These are phyloP conservation scores for Scaptomyza hsui DNA, from an alignment of 1,140 invertebrate species.

Conservation along the genomic window DNA sequence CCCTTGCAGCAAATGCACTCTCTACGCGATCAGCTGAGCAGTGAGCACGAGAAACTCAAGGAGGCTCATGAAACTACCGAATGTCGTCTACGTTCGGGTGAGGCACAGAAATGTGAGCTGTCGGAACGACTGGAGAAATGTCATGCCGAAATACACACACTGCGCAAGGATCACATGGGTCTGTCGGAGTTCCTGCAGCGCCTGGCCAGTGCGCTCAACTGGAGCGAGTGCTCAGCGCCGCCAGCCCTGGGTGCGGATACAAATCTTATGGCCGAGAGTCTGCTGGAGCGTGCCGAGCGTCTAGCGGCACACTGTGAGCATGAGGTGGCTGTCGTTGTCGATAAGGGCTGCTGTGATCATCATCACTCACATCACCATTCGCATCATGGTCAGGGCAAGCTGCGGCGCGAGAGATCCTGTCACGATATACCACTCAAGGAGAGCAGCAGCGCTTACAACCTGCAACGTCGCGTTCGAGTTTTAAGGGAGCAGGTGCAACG, in stretches of 20 bases:
- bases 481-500: constrained; percentile 95
- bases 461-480: constrained; percentile 91
- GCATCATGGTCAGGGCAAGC: constrained; percentile 82
- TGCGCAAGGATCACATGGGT: constrained; percentile 78
- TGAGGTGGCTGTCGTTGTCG: constrained; percentile 37
- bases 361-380: constrained; percentile 35
- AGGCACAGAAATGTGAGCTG: constrained; percentile 88
- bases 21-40: constrained; percentile 88
- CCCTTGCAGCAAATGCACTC: constrained; percentile 88
- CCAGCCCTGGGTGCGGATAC: constrained; percentile 89
- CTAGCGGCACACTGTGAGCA: constrained; percentile 88
- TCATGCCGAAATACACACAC: constrained; percentile 88
- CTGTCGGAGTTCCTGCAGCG: constrained; percentile 85
- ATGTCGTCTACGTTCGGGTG: constrained; percentile 87
- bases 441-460: constrained; percentile 93
- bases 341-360: constrained; percentile 64
- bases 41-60: constrained; percentile 87
- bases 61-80: constrained; percentile 87
- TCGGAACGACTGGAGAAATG: constrained; percentile 89
- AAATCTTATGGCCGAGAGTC: constrained; percentile 91
- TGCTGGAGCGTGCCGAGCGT: constrained; percentile 91
- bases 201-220: constrained; percentile 86
- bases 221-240: constrained; percentile 75
- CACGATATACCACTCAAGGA: constrained; percentile 87
- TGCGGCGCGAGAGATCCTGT: constrained; percentile 89